phyloP scores from a whole-genome alignment of 2,113 vertebrate species.

The Columba janthina region DNA sequence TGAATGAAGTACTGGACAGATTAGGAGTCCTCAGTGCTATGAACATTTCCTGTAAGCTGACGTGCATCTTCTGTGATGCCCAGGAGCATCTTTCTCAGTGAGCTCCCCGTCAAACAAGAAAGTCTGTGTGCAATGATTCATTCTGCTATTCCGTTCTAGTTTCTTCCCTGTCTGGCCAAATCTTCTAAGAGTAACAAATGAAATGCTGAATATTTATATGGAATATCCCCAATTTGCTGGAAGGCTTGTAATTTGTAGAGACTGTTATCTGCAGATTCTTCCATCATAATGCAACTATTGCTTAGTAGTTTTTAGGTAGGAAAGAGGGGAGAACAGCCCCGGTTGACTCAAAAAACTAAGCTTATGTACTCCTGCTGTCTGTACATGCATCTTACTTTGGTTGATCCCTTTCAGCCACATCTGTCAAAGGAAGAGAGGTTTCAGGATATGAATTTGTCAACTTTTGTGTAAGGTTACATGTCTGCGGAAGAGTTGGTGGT shows the following conservation, averaged over 20 bases:
- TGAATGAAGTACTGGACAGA: not conserved
- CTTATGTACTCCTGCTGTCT: not conserved
- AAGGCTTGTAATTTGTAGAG: not conserved
- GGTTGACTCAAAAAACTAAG: not conserved
- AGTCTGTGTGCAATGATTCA: not conserved
- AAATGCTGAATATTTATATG: not conserved
- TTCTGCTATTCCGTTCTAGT: not conserved
- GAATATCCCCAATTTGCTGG: not conserved
- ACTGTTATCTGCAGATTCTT: not conserved
- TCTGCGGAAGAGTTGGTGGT: not conserved
- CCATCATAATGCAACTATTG: not conserved
- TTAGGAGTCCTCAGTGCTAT: not conserved
- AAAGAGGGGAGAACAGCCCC: not conserved
- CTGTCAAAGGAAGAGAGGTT: not conserved
- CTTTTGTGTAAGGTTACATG: not conserved
- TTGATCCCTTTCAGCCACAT: not conserved
- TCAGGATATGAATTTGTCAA: not conserved
- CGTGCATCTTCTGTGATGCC: not conserved
- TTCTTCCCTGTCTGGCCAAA: not conserved
- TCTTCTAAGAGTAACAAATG: not conserved
- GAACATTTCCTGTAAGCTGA: not conserved
- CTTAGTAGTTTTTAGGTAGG: not conserved
- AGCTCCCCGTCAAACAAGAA: not conserved
- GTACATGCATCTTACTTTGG: not conserved
- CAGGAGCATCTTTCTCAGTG: not conserved